Percentiles rank a stretch among this genome's conserved stretches.
Conservation (phyloP, 1,140 invertebrate species). For the Proales similis region DNA sequence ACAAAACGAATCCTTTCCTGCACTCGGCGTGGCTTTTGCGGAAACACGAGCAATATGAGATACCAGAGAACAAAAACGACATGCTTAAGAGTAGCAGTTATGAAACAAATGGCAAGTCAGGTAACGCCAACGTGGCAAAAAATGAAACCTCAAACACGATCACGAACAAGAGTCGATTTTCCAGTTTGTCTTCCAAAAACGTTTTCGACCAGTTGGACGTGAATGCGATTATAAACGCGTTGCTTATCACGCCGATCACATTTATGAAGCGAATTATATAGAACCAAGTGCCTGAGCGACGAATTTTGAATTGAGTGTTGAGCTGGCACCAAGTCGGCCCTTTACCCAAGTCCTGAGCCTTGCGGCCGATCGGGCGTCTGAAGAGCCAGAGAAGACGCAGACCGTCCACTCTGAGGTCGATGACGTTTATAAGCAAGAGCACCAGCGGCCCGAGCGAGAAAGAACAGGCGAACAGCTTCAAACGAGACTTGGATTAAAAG, state of each 20-base stretch:
- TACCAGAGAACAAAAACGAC: constrained; percentile 20
- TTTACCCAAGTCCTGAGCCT: constrained; percentile 54
- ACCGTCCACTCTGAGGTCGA: constrained; percentile 53
- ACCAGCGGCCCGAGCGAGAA: constrained; percentile 54
- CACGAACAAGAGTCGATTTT: constrained; percentile 17
- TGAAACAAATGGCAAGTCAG: background rate
- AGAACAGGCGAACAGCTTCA: constrained; percentile 54
- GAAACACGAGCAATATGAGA: background rate
- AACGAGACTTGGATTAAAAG: constrained; percentile 1
- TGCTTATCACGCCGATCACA: constrained; percentile 51
- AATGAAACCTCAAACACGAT: constrained; percentile 10
- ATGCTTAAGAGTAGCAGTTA: background rate
- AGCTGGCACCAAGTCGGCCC: background rate
- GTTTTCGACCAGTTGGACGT: constrained; percentile 47
- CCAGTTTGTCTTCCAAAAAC: background rate
- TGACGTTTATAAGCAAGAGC: constrained; percentile 47
- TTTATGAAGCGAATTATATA: constrained; percentile 52
- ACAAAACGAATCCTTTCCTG: background rate
- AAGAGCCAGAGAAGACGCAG: constrained; percentile 52
- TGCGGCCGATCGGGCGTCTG: constrained; percentile 49
- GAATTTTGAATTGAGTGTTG: background rate
- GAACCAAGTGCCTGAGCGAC: constrained; percentile 53
- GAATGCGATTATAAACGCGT: constrained; percentile 54
- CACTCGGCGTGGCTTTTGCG: background rate
- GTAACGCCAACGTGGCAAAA: constrained; percentile 3